Evolutionary conservation across 2,888 invertebrate genomes (phyloP), one percentile per base, ranked within the genome.

Genomic region (Ptychoptera albimana): DNA sequence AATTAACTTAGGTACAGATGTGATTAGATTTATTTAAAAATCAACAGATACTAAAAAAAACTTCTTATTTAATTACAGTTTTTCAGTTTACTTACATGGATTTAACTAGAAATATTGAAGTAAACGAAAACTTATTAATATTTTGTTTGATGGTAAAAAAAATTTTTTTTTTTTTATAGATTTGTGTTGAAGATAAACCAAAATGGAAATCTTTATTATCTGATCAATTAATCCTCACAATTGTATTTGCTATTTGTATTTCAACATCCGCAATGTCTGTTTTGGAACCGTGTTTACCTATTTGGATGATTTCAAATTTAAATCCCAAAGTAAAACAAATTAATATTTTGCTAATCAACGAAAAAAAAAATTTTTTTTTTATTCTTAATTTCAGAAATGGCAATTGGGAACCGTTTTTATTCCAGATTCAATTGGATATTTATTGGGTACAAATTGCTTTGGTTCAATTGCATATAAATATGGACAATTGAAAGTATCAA

Each of bases 261-360:
- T 82, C 84, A 11, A 86, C 87, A 0, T 79, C 82, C 11, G 77
- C 84, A 0, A 83, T 88, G 78, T 82, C 87, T 0, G 77, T 85
- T 50, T 60, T 88, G 50, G 88, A 88, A 57, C 82, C 87, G 0
- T 84, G 84, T 48, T 67, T 88, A 12, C 88, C 87, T 1, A 74
- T 86, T 54, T 88, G 87, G 86, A 34, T 46, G 32, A 34, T 46
- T 7, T 59, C 62, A 50, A 56, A 65, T 48, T 49, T 65, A 0
- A 59, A 60, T 44, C 61, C 64, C 0, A 61, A 23, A 7, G 23
- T 23, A 23, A 58, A 39, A 64, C 62, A 48, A 34, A 34, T 34
- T 2, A 32, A 7, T 32, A 7, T 30, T 10, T 30, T 4, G 11
- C 15, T 31, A 16, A 42, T 29, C 11, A 3, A n/a, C n/a, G n/a